Percentiles rank a stretch among this genome's conserved stretches.
These are phyloP conservation scores for Pygoscelis adeliae DNA, from an alignment of 2,113 vertebrate species.

Conservation along the genomic window DNA sequence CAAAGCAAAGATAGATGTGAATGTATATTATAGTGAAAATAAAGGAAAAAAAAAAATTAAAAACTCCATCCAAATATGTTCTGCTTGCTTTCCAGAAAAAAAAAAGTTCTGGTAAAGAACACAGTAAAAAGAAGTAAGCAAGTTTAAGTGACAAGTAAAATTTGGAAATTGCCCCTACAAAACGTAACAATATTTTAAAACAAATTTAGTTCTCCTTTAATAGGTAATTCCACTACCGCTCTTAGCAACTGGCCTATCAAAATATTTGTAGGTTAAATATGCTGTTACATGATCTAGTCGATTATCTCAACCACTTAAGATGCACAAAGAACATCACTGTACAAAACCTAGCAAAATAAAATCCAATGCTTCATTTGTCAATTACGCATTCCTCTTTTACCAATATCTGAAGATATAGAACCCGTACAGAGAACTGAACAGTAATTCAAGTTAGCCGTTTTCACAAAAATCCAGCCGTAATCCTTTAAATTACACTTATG, in stretches of 20 bases:
- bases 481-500: not conserved
- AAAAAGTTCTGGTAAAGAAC: not conserved
- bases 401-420: not conserved
- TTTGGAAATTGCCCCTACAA: not conserved
- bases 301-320: not conserved
- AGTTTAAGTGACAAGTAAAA: not conserved
- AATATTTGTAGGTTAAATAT: not conserved
- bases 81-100: not conserved
- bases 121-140: not conserved
- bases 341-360: constrained; percentile 9
- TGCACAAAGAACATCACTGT: not conserved
- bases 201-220: not conserved
- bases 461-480: not conserved
- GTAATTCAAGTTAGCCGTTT: not conserved
- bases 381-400: not conserved
- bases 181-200: not conserved
- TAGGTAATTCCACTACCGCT: not conserved
- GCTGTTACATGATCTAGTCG: not conserved
- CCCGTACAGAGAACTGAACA: not conserved
- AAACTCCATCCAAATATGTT: not conserved
- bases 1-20: not conserved
- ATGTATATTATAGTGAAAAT: not conserved
- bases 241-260: not conserved
- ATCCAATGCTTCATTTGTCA: not conserved
- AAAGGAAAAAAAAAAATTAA: not conserved